phyloP scores from a whole-genome alignment of 2,113 vertebrate species.

The rabbit (Oryctolagus cuniculus) region mOryCun1.1 NC_091435.1:112970501-112971000 shows the following conservation, averaged over 20 bases:
- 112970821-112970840: not conserved
- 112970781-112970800: constrained; percentile 8
- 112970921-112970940: not conserved
- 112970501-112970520: constrained; percentile 1
- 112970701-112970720: constrained; percentile 40
- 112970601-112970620: constrained; percentile 40
- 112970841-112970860: not conserved
- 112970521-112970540: constrained; percentile 22
- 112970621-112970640: constrained; percentile 55
- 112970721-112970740: constrained; percentile 62
- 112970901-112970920: not conserved
- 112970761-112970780: not conserved
- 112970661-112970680: constrained; percentile 7
- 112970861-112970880: not conserved
- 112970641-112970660: constrained; percentile 47
- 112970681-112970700: constrained; percentile 30
- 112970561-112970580: not conserved
- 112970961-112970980: not conserved
- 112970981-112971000: not conserved
- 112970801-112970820: not conserved
- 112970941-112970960: constrained; percentile 7
- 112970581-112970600: constrained; percentile 32
- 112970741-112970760: not conserved
- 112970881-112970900: not conserved
- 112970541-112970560: constrained; percentile 28